These are phyloP conservation scores for Myopa tessellatipennis DNA, from an alignment of 2,888 invertebrate species.

Conservation along the genomic window DNA sequence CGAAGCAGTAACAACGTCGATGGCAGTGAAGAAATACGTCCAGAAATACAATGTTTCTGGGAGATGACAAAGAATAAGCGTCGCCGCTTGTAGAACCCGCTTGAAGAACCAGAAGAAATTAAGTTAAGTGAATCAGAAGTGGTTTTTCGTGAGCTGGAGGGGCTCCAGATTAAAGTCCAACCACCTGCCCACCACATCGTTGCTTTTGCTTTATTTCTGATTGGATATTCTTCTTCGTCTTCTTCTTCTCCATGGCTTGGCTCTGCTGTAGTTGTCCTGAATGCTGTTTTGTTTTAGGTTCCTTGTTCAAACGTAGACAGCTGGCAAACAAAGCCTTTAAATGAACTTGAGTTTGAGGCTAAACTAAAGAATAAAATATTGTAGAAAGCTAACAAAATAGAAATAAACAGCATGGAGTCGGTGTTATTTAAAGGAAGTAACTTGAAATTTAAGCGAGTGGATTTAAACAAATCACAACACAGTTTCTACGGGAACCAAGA, in stretches of 20 bases:
- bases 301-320: neutral
- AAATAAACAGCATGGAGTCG: no score
- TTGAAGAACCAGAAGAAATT: neutral
- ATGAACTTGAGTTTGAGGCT: neutral
- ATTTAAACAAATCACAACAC: no score
- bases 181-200: no score
- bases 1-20: no score
- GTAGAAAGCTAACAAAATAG: neutral
- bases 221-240: neutral
- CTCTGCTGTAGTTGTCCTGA: neutral
- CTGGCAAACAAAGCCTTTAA: neutral
- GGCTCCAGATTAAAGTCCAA: no score
- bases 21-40: no score
- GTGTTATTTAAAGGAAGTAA: no score
- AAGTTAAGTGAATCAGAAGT: conserved; percentile 3
- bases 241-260: neutral
- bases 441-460: no score
- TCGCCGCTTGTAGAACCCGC: no score
- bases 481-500: no score
- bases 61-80: no score
- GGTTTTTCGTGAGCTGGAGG: neutral
- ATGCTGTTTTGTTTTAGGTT: neutral
- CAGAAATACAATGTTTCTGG: no score
- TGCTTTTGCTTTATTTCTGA: neutral
- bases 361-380: neutral